These are phyloP conservation scores for Lasioglossum figueresi DNA, from an alignment of 2,888 invertebrate species.

Conservation along the genomic window DNA sequence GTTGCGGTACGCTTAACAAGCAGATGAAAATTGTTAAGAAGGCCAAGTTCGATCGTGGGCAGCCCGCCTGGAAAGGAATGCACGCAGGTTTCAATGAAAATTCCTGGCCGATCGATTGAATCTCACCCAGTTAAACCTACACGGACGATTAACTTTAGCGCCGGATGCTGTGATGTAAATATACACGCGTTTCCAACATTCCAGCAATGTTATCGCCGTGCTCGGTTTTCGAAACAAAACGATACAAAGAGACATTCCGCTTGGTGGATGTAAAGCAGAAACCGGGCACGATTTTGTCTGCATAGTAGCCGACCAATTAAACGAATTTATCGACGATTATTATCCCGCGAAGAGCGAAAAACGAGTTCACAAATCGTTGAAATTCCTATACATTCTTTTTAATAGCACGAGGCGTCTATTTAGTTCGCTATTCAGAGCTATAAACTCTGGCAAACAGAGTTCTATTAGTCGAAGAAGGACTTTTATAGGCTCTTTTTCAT, in stretches of 20 bases:
- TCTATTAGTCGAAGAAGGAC: not conserved
- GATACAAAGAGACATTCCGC: not conserved
- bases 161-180: constrained; percentile 1
- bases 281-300: not conserved
- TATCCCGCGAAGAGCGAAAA: not conserved
- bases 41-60: not conserved
- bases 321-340: not conserved
- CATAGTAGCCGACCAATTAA: not conserved
- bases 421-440: not conserved
- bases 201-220: not conserved
- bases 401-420: not conserved
- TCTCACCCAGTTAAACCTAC: constrained; percentile 12
- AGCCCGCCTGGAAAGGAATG: not conserved
- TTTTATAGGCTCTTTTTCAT: too few relatives aligned
- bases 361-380: not conserved
- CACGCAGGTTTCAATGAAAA: constrained; percentile 8
- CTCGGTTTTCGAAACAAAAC: not conserved
- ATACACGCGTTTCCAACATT: constrained; percentile 9
- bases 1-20: not conserved
- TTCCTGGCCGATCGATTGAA: constrained; percentile 8
- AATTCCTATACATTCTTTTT: not conserved
- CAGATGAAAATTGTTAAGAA: constrained; percentile 3
- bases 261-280: not conserved
- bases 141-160: constrained; percentile 6
- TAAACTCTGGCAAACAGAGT: not conserved